Evolutionary conservation across 2,888 invertebrate genomes (phyloP).

Genomic region (Ennomos quercinarius): DNA sequence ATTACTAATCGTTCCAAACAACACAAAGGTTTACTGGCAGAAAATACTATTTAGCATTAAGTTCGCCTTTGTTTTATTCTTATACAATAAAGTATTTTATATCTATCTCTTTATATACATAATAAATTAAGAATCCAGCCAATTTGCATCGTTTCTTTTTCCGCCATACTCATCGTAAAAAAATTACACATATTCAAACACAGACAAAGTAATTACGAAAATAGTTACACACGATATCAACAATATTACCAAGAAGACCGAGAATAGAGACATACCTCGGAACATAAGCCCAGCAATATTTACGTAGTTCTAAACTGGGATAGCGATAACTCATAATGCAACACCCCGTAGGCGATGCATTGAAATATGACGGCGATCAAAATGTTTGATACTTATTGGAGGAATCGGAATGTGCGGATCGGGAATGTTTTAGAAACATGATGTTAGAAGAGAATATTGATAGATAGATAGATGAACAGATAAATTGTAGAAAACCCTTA

Average conservation of each 20-base stretch:
- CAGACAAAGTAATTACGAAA: conserved; percentile 11
- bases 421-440: background rate
- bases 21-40: too few species aligned
- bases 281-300: conserved; percentile 34
- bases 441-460: too few species aligned
- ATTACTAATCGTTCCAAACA: too few species aligned
- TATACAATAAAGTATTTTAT: too few species aligned
- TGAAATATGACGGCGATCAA: conserved; percentile 19
- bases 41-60: too few species aligned
- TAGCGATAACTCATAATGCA: conserved; percentile 37
- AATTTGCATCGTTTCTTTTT: too few species aligned
- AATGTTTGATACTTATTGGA: conserved; percentile 2
- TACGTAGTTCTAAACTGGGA: conserved; percentile 37
- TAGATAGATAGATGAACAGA: too few species aligned
- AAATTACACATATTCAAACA: conserved; percentile 13
- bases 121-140: too few species aligned
- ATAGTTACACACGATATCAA: conserved; percentile 27
- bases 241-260: conserved; percentile 19
- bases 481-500: too few species aligned
- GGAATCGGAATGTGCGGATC: background rate
- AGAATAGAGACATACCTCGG: conserved; percentile 28
- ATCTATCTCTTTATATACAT: too few species aligned
- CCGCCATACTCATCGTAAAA: too few species aligned
- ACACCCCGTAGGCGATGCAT: conserved; percentile 28
- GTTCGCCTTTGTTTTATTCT: too few species aligned